Evolutionary conservation across 2,113 vertebrate genomes (phyloP), one percentile per base, ranked within the genome.

Genomic region (Pheucticus melanocephalus): DNA sequence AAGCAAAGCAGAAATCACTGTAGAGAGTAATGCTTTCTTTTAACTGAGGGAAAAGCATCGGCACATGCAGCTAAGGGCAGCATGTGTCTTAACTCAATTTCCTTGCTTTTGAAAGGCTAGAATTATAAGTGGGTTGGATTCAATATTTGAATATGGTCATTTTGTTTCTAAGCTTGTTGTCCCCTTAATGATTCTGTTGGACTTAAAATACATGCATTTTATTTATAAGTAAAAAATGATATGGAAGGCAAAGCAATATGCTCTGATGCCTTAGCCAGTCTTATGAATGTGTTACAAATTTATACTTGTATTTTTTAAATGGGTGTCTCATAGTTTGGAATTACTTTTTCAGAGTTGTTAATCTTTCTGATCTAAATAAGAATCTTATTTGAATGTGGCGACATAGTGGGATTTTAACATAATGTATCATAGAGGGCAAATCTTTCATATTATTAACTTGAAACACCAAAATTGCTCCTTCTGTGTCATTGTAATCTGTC

Each of bases 351-450:
- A 77, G 90, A 94, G 40, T 87, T 97, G 86, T 91, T 97, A 96
- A 97, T 97, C 96, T 97, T 94, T 97, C 56, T 79, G 53, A 78
- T 96, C 86, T 97, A 94, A 97, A 96, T 96, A 96, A 95, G 61
- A 94, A 92, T 84, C 54, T 86, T 85, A 90, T 91, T 97, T 97
- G 90, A 93, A 94, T 90, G 76, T 94, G 91, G 88, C 96, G 95
- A 83, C 77, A 87, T 73, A 96, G 93, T 72, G 88, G 25, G 54
- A 47, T 97, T 96, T 96, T 95, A 96, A 83, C 76, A 73, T 91
- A 92, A 68, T 90, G 75, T 90, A 88, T 91, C 92, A 94, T 71
- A 84, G 80, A 80, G 73, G 39, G 86, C 61, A 87, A 95, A 95
- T 95, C 86, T 87, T 94, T 95, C 69, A 50, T 94, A 76, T 96